Conservation (phyloP, 2,113 vertebrate genomes). For the Hiodon alosoides region DNA sequence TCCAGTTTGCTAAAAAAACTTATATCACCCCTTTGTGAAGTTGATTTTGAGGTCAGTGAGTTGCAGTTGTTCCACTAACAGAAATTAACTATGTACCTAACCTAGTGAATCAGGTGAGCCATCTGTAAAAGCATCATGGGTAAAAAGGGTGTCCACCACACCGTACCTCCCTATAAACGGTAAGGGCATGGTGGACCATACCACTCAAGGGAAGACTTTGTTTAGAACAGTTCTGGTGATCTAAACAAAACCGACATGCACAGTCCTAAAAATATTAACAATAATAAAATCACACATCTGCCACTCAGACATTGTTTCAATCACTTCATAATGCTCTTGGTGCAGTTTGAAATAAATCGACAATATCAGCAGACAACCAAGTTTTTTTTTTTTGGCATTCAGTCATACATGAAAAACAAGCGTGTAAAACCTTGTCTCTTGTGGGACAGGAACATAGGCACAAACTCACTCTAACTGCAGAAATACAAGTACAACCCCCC, state of each 20-base stretch:
- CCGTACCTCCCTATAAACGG: background rate
- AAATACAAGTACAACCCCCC: background rate
- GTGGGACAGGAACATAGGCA: background rate
- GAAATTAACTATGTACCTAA: too few relatives aligned
- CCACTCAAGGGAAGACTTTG: too few relatives aligned
- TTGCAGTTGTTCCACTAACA: background rate
- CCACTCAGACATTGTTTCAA: background rate
- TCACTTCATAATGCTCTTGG: background rate
- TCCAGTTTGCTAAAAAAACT: too few relatives aligned
- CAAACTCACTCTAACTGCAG: constrained; percentile 1
- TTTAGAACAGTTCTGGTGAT: too few relatives aligned
- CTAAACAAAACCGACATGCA: background rate
- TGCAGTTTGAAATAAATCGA: background rate
- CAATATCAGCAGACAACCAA: background rate
- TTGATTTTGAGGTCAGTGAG: too few relatives aligned
- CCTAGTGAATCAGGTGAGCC: background rate
- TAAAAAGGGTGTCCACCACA: background rate
- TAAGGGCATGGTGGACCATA: background rate
- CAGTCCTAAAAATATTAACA: constrained; percentile 9
- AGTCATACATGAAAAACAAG: background rate
- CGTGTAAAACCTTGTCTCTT: background rate
- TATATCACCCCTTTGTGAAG: too few relatives aligned
- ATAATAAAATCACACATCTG: background rate
- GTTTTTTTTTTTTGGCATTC: background rate
- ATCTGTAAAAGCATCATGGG: background rate